Conservation (phyloP, 2,113 vertebrate genomes). For the Elaphurus davidianus region DNA sequence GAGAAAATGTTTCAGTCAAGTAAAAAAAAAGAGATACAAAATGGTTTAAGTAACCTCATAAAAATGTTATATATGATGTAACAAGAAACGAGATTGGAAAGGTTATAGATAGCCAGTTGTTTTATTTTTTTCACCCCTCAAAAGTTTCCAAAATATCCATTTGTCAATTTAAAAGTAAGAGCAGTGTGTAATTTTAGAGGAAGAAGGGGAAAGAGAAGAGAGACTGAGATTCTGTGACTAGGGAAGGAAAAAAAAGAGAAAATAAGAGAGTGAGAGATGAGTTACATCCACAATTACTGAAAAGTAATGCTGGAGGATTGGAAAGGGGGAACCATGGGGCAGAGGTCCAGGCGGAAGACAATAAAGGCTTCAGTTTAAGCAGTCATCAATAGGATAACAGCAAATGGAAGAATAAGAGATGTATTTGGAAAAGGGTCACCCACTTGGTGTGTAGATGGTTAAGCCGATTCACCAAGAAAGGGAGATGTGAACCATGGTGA, state of each 20-base stretch:
- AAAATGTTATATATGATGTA: neutral
- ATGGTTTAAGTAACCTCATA: neutral
- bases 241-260: no score
- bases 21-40: neutral
- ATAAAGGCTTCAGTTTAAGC: rapidly evolving
- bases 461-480: rapidly evolving
- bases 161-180: neutral
- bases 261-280: neutral
- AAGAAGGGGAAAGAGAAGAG: neutral
- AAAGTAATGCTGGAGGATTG: rapidly evolving
- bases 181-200: neutral
- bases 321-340: neutral
- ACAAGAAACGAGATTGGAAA: neutral
- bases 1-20: neutral
- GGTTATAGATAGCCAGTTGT: neutral
- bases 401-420: neutral
- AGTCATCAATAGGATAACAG: rapidly evolving
- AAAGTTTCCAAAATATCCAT: neutral
- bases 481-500: neutral
- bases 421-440: neutral
- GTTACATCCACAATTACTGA: rapidly evolving
- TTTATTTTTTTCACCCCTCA: neutral
- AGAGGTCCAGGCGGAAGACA: neutral
- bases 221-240: neutral
- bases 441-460: neutral